Evolutionary conservation across 2,888 invertebrate species (phyloP).

Genomic region (Brachycybe producta): DNA sequence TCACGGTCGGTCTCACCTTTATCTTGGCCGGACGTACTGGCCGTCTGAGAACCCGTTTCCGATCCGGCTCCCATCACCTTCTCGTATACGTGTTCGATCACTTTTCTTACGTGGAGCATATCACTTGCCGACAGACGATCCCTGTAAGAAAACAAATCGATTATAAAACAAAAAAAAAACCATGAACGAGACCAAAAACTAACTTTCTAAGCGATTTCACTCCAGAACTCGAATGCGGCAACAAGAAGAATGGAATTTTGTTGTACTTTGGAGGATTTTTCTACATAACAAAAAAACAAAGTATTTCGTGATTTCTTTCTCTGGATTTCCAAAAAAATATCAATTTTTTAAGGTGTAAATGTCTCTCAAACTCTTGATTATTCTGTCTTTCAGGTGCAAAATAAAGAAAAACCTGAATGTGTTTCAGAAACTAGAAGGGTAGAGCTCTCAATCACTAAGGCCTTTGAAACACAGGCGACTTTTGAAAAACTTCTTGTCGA

Average conservation of each 20-base stretch:
- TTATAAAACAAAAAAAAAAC: neutral
- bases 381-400: too few relatives aligned
- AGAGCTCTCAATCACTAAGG: too few relatives aligned
- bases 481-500: too few relatives aligned
- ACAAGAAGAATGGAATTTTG: constrained; percentile 91
- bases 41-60: constrained; percentile 30
- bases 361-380: too few relatives aligned
- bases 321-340: too few relatives aligned
- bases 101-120: constrained; percentile 96
- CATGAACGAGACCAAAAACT: constrained; percentile 23
- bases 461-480: too few relatives aligned
- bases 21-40: constrained; percentile 33
- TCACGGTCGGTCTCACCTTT: constrained; percentile 23
- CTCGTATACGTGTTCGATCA: constrained; percentile 95
- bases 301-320: too few relatives aligned
- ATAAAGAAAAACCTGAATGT: too few relatives aligned
- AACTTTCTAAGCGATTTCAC: constrained; percentile 63
- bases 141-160: constrained; percentile 45
- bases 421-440: too few relatives aligned
- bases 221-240: constrained; percentile 72
- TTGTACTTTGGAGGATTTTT: constrained; percentile 81
- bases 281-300: constrained; percentile 32
- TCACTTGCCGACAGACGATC: constrained; percentile 97
- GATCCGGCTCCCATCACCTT: constrained; percentile 56
- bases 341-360: too few relatives aligned